These are phyloP conservation scores for Athalia rosae DNA, from an alignment of 2,888 invertebrate species.

Conservation along the genomic window DNA sequence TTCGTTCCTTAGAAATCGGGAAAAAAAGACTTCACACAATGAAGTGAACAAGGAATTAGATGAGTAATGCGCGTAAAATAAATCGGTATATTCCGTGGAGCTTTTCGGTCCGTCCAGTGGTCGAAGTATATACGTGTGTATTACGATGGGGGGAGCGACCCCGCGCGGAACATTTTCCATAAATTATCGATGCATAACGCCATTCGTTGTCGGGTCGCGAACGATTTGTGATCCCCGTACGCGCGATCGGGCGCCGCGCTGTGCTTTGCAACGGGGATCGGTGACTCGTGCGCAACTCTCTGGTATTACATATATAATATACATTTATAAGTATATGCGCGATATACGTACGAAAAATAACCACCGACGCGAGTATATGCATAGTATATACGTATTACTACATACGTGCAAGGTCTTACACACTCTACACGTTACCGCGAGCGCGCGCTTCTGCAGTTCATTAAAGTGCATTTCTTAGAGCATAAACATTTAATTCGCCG, in stretches of 20 bases:
- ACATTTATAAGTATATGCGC: too few relatives aligned
- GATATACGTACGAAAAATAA: too few relatives aligned
- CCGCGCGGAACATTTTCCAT: constrained; percentile 43
- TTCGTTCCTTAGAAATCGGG: too few relatives aligned
- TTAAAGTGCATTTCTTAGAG: constrained; percentile 44
- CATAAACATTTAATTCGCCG: constrained; percentile 46
- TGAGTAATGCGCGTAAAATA: not conserved
- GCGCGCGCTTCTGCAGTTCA: constrained; percentile 39
- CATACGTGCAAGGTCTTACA: too few relatives aligned
- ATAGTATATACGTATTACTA: too few relatives aligned
- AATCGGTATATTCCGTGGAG: not conserved
- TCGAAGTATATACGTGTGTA: not conserved
- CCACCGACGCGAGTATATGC: too few relatives aligned
- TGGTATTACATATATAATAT: too few relatives aligned
- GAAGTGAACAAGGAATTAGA: not conserved
- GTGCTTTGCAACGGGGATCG: constrained; percentile 44
- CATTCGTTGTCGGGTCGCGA: constrained; percentile 43
- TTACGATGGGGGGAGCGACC: constrained; percentile 23
- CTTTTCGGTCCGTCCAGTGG: constrained; percentile 25
- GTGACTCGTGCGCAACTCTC: not conserved
- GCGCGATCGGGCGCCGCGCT: constrained; percentile 28
- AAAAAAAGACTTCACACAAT: too few relatives aligned
- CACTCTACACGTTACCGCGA: too few relatives aligned
- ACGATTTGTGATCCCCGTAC: constrained; percentile 41
- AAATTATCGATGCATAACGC: constrained; percentile 41